phyloP scores from a whole-genome alignment of 1,140 invertebrate species.

The Chironomus striatipennis region DNA sequence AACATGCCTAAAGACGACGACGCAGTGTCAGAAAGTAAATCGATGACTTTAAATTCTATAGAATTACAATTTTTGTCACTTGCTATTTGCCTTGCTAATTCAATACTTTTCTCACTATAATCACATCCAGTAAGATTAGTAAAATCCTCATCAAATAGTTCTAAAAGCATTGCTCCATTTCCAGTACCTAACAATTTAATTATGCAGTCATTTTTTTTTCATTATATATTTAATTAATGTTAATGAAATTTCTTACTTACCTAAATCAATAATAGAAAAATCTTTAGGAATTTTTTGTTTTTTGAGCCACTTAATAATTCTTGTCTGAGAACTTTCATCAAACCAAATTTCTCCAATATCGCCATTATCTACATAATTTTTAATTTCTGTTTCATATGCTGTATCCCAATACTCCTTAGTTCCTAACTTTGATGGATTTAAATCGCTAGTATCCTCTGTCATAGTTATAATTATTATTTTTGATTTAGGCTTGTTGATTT shows the following conservation, averaged over 20 bases:
- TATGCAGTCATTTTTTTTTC: neutral
- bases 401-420: conserved; percentile 79
- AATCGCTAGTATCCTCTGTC: neutral
- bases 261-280: conserved; percentile 55
- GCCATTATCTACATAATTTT: conserved; percentile 72
- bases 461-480: too few species aligned
- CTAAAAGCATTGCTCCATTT: conserved; percentile 77
- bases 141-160: conserved; percentile 66
- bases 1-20: conserved; percentile 39
- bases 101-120: conserved; percentile 71
- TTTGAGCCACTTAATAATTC: conserved; percentile 60
- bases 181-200: conserved; percentile 62
- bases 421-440: neutral
- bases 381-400: conserved; percentile 68
- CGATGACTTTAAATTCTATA: conserved; percentile 47
- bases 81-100: conserved; percentile 59
- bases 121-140: conserved; percentile 69
- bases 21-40: conserved; percentile 29
- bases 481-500: too few species aligned
- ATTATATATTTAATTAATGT: conserved; percentile 1
- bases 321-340: conserved; percentile 67
- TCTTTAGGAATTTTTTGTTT: conserved; percentile 38
- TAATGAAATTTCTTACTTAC: conserved; percentile 33
- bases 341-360: conserved; percentile 93
- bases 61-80: conserved; percentile 41